Conservation (phyloP, 2,113 vertebrate genomes). For the Porphyrio hochstetteri region DNA sequence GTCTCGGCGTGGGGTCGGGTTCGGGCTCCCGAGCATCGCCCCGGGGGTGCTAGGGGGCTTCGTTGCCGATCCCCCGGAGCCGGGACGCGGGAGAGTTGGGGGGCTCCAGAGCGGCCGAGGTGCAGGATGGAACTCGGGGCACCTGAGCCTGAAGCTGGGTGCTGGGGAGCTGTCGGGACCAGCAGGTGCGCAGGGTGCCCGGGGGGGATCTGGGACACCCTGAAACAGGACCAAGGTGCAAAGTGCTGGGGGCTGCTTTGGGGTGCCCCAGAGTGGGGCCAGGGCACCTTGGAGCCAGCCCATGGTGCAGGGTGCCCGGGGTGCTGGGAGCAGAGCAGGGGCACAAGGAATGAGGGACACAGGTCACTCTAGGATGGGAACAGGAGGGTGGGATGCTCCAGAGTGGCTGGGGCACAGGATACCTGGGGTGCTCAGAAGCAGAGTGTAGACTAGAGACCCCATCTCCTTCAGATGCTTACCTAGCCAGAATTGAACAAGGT, state of each 20-base stretch:
- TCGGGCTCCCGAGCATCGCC: background rate
- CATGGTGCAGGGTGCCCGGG: rapidly evolving
- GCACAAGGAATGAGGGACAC: background rate
- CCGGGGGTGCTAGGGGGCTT: background rate
- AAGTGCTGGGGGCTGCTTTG: background rate
- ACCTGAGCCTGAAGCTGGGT: background rate
- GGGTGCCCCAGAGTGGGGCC: background rate
- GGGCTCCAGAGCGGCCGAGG: background rate
- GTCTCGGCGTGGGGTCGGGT: background rate
- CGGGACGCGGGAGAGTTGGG: no score
- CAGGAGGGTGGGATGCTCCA: background rate
- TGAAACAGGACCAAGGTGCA: background rate
- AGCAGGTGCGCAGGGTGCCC: no score
- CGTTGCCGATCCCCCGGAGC: no score
- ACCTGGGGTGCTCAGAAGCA: background rate
- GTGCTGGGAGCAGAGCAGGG: background rate
- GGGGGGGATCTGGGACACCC: rapidly evolving
- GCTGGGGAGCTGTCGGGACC: background rate
- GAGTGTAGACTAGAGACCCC: background rate
- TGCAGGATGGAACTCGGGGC: background rate
- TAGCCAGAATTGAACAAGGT: background rate
- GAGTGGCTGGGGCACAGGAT: background rate
- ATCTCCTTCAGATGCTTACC: background rate
- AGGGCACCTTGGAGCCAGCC: background rate
- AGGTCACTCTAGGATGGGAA: no score